Evolutionary conservation across 1,140 invertebrate genomes (phyloP), one percentile per base, ranked within the genome.

Genomic region (Bombus balteatus): DNA sequence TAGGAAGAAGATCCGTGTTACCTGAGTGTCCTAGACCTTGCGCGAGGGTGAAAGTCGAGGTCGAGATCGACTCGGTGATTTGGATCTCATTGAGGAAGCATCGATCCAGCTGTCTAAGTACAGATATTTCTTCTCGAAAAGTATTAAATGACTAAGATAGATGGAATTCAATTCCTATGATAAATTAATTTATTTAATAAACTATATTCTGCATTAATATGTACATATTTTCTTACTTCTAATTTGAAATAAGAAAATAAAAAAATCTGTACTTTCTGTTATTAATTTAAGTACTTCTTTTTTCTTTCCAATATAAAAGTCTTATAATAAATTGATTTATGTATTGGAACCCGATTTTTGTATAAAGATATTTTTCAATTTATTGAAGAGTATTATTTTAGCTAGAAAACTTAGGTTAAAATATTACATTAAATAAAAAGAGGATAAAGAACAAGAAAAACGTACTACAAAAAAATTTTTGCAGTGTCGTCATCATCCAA

Each of bases 41-140:
- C 77, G 62, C 85, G 91, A 93, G 83, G 89, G 92, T 93, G 91
- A 93, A 93, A 93, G 92, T 92, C 87, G 88, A 86, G 88, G 89
- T 80, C 86, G 84, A 86, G 84, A 91, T 89, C 59, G 73, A 66
- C 81, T 87, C 41, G 70, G 28, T 34, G 78, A 88, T 89, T 82
- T 71, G 73, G 73, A 66, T 75, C 37, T 53, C 74, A 70, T 88
- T n/a, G 65, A 59, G 41, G 73, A 43, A 84, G 22, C 57, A 70
- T 71, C 65, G 79, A 82, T 47, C 34, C 34, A 6, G 1, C 18
- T 32, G 18, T 41, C 4, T 22, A 1, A 34, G 47, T 15, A 65
- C 13, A 65, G 70, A 59, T 37, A n/a, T 28, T 72, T 34, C 18
- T 62, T 4, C 70, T 25, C 3, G 6, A 12, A 71, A 8, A 6